A percentile compares a stretch with the other conserved stretches of the same genome.
Evolutionary conservation across 92 coral and sea anemone species (phyloP).

Genomic region (Parazoanthus darwini): DNA sequence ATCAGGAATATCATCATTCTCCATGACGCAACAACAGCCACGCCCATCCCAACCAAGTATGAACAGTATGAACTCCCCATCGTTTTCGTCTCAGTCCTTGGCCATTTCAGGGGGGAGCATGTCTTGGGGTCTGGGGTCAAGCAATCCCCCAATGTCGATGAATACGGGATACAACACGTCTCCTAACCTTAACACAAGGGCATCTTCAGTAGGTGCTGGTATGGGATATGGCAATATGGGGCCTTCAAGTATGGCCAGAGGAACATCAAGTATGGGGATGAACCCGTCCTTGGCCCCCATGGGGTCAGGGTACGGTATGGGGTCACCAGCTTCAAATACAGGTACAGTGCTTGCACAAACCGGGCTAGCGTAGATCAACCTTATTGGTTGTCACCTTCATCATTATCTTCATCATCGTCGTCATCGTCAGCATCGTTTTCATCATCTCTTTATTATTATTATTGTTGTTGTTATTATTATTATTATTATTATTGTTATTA

Average conservation of each 20-base stretch:
- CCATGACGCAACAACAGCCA: conserved; percentile 27
- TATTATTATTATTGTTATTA: not conserved
- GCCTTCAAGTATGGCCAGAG: conserved; percentile 2
- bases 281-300: conserved; percentile 17
- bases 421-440: not conserved
- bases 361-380: not conserved
- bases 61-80: conserved; percentile 11
- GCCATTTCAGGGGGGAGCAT: conserved; percentile 15
- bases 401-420: not conserved
- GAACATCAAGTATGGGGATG: conserved; percentile 20
- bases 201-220: conserved; percentile 7
- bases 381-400: not conserved
- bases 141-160: conserved; percentile 1
- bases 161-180: conserved; percentile 13
- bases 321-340: conserved; percentile 11
- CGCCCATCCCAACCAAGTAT: conserved; percentile 9
- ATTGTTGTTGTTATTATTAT: not conserved
- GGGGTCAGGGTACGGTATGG: not conserved
- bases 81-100: conserved; percentile 10
- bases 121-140: conserved; percentile 17
- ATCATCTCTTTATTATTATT: not conserved
- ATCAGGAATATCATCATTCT: not conserved
- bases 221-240: conserved; percentile 18
- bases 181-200: not conserved
- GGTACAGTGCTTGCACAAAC: not conserved